Conservation (phyloP, 23 tunicate species). For the Halocynthia roretzi region DNA sequence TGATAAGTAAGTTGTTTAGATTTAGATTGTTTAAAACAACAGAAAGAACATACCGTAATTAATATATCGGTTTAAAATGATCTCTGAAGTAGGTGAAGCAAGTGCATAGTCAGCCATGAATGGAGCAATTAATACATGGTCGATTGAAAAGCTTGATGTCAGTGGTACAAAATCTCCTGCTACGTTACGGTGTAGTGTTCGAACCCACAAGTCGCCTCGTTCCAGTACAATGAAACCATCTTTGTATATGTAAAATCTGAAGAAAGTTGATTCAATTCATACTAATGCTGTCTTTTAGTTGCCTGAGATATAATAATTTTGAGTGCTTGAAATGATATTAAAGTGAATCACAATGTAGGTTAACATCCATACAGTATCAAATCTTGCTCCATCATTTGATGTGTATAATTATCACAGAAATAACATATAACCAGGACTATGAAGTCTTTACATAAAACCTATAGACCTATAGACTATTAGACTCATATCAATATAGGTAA, state of each 20-base stretch:
- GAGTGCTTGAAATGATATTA: too few species aligned
- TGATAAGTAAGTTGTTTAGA: too few species aligned
- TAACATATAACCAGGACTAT: too few species aligned
- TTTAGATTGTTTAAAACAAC: not conserved
- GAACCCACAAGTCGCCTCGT: slow-evolving; percentile 10
- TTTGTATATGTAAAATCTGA: slow-evolving; percentile 2
- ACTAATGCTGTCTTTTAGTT: too few species aligned
- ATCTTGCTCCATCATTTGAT: too few species aligned
- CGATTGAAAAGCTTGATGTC: not conserved
- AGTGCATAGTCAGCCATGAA: slow-evolving; percentile 16
- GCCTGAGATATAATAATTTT: too few species aligned
- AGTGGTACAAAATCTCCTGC: not conserved
- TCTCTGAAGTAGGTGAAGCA: not conserved
- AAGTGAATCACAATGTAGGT: too few species aligned
- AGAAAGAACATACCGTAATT: not conserved
- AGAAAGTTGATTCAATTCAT: not conserved
- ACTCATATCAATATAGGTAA: too few species aligned
- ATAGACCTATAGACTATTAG: too few species aligned
- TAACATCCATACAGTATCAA: too few species aligned
- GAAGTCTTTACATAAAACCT: too few species aligned
- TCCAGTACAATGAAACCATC: slow-evolving; percentile 19
- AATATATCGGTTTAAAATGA: not conserved
- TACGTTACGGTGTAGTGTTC: not conserved
- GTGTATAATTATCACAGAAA: too few species aligned
- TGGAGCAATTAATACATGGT: slow-evolving; percentile 18